Evolutionary conservation across 2,113 vertebrate species (phyloP).

Genomic region (Epinephelus lanceolatus): DNA sequence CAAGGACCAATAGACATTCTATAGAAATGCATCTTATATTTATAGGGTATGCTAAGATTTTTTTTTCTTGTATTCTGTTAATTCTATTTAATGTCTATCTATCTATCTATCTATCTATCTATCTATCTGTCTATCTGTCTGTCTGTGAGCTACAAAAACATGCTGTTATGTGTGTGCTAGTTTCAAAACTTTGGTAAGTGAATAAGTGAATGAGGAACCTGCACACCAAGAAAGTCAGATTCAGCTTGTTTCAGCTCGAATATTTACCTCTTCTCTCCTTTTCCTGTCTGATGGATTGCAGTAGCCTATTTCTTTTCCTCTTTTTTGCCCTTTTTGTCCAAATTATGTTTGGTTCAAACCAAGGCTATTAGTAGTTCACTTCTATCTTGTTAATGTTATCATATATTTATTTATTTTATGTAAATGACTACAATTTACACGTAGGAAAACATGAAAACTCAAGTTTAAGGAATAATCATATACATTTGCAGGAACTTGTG

Average conservation of each 20-base stretch:
- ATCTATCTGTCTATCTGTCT: no score
- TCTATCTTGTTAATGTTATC: neutral
- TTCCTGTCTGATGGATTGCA: neutral
- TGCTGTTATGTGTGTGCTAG: neutral
- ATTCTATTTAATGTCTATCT: no score
- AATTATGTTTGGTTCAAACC: neutral
- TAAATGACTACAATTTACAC: no score
- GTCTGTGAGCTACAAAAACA: neutral
- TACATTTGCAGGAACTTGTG: neutral
- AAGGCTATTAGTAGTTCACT: neutral
- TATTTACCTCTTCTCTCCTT: neutral
- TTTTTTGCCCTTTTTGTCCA: neutral
- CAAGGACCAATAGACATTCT: no score
- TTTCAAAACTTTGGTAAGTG: neutral
- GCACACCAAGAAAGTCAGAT: neutral
- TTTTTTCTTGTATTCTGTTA: no score
- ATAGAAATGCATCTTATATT: no score
- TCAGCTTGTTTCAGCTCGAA: conserved; percentile 12
- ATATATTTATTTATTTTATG: neutral
- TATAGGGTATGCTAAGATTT: no score
- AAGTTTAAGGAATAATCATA: no score
- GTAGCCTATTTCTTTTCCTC: neutral
- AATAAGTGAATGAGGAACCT: conserved; percentile 1
- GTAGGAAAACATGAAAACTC: no score
- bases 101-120: no score